Conservation (phyloP, 2,113 vertebrate species). For the Anguilla japonica region DNA sequence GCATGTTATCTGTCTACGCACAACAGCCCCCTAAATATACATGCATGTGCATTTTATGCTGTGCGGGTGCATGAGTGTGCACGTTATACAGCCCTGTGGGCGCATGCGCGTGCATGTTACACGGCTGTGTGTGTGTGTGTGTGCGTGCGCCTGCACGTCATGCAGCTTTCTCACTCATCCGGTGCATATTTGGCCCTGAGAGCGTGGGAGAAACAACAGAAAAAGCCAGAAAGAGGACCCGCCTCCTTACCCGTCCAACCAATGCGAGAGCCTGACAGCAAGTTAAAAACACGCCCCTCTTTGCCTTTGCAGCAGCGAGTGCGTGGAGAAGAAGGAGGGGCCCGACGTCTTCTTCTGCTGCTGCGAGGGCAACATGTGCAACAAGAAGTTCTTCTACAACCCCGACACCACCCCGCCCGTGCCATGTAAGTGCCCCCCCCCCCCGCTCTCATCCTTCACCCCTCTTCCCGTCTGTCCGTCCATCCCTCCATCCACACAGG, state of each 20-base stretch:
- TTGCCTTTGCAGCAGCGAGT: conserved; percentile 78
- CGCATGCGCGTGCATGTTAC: background rate
- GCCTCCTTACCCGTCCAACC: background rate
- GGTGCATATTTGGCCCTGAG: background rate
- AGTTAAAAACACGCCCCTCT: background rate
- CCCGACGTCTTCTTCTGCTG: conserved; percentile 98
- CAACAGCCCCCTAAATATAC: too few relatives aligned
- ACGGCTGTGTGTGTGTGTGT: background rate
- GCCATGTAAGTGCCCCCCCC: conserved; percentile 70
- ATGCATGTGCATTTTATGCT: background rate
- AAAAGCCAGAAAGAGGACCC: background rate
- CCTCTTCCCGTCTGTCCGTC: background rate
- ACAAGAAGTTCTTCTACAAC: conserved; percentile 88
- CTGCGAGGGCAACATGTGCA: conserved; percentile 97
- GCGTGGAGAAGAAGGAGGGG: conserved; percentile 92
- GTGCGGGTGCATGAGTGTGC: conserved; percentile 14
- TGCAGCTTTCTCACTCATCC: background rate
- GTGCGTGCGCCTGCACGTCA: background rate
- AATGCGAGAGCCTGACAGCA: background rate
- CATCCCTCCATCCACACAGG: background rate
- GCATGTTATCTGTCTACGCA: background rate
- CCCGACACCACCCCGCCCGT: conserved; percentile 77
- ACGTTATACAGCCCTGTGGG: background rate
- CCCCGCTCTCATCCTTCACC: background rate
- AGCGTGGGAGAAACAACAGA: background rate